Base-by-base conservation (phyloP, 2,113 vertebrate species). In the Poeciliopsis occidentalis region DNA sequence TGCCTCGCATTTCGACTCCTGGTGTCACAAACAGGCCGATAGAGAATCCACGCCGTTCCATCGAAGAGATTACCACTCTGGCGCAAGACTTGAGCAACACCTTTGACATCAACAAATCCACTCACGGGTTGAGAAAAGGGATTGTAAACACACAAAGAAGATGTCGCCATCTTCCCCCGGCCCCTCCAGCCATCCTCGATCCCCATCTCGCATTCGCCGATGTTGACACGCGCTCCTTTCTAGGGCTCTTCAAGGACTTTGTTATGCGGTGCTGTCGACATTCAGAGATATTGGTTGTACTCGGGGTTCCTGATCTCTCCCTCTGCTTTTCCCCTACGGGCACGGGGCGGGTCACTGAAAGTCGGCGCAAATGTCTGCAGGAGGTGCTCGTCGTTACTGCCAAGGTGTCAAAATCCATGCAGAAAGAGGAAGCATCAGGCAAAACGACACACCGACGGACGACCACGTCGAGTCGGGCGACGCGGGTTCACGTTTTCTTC, bases 61-160 rank as follows among this genome's bases (percentile, higher is more conserved):
- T 66, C 72, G 67, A 82, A 90, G 89, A 92, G 89, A 88, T 92
- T 89, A 90, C 41, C 44, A 47, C 64, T 76, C 54, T 78, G 82
- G 73, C 60, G 78, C 69, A 75, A 39, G 75, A 79, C 84, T 71
- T 34, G 4, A 69, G 84, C 73, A 44, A 80, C 78, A 83, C 88
- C 85, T 85, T 31, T 24, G 90, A 63, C 79, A 44, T 60, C 41
- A 31, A 65, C 67, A 29, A 61, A 71, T 61, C 7, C 27, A 66
- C 30, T 69, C 8, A 27, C 8, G 34, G 61, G 7, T 12, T 3
- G 32, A n/a, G 37, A 65, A 51, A 61, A 32, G 41, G 15, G 54
- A 69, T 61, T 60, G 37, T 27, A 47, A 44, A 60, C 8, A 67
- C 26, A 26, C n/a, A 13, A 27, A 67, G 39, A 44, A 4, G 2